Percentiles rank a stretch among this genome's conserved stretches.
phyloP scores from a whole-genome alignment of 2,797 vertebrate genomes.

The Cheirogaleus major region DNA sequence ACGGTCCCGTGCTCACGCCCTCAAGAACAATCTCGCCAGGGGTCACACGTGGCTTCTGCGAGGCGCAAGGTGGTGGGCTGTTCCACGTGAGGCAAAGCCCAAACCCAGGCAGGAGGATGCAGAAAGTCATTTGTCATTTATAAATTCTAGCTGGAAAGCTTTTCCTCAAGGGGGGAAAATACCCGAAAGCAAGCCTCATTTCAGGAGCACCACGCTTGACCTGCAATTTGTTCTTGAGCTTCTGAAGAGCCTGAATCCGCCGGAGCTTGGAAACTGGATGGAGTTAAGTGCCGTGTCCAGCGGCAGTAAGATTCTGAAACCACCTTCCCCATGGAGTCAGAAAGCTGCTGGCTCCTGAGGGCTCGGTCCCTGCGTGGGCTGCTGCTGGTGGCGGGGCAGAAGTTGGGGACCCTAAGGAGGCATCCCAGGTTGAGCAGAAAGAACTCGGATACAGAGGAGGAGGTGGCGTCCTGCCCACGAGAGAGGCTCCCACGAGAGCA shows the following conservation, averaged over 20 bases:
- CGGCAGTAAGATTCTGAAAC: not conserved
- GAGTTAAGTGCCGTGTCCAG: not conserved
- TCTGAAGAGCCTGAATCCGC: not conserved
- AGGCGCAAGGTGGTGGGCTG: not conserved
- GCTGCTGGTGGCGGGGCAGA: not conserved
- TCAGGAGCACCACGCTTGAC: not conserved
- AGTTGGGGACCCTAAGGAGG: not conserved
- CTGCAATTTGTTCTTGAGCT: not conserved
- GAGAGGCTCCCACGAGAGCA: not conserved
- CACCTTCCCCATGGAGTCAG: not conserved
- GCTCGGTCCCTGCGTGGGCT: not conserved
- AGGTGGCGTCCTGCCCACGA: not conserved
- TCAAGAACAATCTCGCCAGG: not conserved
- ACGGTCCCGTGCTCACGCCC: not conserved
- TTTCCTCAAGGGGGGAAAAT: not conserved
- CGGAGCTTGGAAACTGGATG: rapidly evolving
- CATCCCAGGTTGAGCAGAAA: no score
- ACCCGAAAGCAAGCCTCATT: not conserved
- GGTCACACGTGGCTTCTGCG: not conserved
- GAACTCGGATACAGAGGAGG: rapidly evolving
- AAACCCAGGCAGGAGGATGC: rapidly evolving
- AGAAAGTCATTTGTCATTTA: not conserved
- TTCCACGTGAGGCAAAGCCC: not conserved
- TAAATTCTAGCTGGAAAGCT: not conserved
- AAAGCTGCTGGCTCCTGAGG: not conserved